Percentiles rank a stretch among this genome's conserved stretches.
phyloP scores from a whole-genome alignment of 2,797 vertebrate genomes.

The Yasuhikotakia modesta region DNA sequence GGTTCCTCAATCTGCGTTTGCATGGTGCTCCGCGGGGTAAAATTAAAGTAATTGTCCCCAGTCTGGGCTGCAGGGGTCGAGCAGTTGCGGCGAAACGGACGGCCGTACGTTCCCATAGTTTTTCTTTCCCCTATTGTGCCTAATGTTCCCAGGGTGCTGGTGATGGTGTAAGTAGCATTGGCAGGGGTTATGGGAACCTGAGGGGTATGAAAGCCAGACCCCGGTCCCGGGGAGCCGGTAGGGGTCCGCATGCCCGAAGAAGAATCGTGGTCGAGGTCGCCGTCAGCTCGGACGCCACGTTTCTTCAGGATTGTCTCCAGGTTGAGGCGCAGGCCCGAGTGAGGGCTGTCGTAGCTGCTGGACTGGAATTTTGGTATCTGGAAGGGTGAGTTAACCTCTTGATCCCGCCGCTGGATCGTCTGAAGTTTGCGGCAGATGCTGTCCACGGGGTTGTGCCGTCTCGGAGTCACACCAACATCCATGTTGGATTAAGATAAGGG shows the following conservation, averaged over 20 bases:
- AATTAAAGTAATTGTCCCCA: slow-evolving; percentile 65
- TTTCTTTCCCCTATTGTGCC: slow-evolving; percentile 61
- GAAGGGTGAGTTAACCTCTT: slow-evolving; percentile 75
- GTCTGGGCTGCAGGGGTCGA: slow-evolving; percentile 66
- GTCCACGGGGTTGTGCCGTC: slow-evolving; percentile 86
- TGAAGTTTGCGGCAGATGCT: slow-evolving; percentile 90
- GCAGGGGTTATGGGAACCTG: slow-evolving; percentile 53
- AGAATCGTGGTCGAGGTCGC: slow-evolving; percentile 15
- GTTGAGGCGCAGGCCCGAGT: slow-evolving; percentile 74
- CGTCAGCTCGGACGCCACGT: slow-evolving; percentile 61
- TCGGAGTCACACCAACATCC: slow-evolving; percentile 70
- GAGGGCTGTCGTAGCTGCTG: slow-evolving; percentile 80
- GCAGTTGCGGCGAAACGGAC: slow-evolving; percentile 54
- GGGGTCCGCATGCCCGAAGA: slow-evolving; percentile 53
- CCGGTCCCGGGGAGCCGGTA: slow-evolving; percentile 51
- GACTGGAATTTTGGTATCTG: slow-evolving; percentile 86
- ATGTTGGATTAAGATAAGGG: slow-evolving; percentile 62
- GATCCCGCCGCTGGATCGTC: slow-evolving; percentile 83
- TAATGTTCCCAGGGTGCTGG: slow-evolving; percentile 56
- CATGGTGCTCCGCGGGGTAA: slow-evolving; percentile 53
- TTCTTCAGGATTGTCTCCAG: slow-evolving; percentile 83
- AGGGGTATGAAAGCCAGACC: slow-evolving; percentile 44
- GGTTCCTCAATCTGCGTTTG: slow-evolving; percentile 37
- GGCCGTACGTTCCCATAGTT: slow-evolving; percentile 11
- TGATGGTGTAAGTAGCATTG: slow-evolving; percentile 73